Base-by-base conservation (phyloP, 35 echinoderm and acorn worm species). In the Ophioderma brevispina region DNA sequence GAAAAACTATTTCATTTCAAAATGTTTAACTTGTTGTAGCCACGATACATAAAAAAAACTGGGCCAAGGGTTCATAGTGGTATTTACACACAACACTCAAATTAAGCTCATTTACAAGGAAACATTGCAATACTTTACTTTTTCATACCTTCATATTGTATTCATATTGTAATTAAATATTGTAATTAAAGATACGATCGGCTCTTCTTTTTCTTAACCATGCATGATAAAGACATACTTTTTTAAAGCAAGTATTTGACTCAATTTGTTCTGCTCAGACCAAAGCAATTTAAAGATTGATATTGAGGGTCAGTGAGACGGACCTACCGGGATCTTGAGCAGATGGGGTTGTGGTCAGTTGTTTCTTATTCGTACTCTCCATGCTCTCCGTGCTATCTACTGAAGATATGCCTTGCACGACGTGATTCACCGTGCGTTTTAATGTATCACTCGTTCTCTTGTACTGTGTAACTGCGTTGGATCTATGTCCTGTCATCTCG, bases 401-500 rank as follows among this genome's bases (percentile, higher is more conserved):
- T 56, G 15, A 28, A 33, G 82, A 36, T 55, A 84, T 8, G 23
- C 85, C 85, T 37, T 87, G 85, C 21, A 76, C 36, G 23, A 36
- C 40, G 0, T 1, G n/a, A 37, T 78, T 87, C 8, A 64, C 85
- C 40, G 76, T 87, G 15, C 75, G 59, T 76, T 87, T 76, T 35
- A 77, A 42, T 21, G 33, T 39, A 0, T 76, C 64, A 40, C 28
- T 77, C 19, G 75, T 87, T 6, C 85, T n/a, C 40, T 87, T 87
- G 35, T 87, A 87, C 13, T 64, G 76, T 33, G 63, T 14, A 17
- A 87, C 63, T 6, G 63, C 33, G 39, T 76, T 78, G 6, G 63
- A 77, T 13, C 85, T 75, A 39, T 87, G 56, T 35, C 85, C 85
- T 0, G 56, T 76, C 1, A 77, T 64, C 38, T 87, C 85, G 39